Conservation (phyloP, 2,888 invertebrate genomes). For the Chrysina gloriosa region DNA sequence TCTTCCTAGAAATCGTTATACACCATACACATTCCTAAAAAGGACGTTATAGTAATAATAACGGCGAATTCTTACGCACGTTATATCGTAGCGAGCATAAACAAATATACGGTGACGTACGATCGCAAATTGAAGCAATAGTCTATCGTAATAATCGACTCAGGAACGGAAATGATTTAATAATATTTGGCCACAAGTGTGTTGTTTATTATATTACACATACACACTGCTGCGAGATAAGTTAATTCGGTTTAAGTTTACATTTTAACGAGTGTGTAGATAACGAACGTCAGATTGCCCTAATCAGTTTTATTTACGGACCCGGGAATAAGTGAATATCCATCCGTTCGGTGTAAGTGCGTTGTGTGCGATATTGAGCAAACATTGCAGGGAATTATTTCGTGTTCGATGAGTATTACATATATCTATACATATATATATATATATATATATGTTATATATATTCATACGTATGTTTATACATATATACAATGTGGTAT, state of each 20-base stretch:
- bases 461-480: no score
- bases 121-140: background rate
- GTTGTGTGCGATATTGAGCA: background rate
- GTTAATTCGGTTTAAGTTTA: slow-evolving; percentile 27
- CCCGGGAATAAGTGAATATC: background rate
- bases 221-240: slow-evolving; percentile 2
- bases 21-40: no score
- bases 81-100: background rate
- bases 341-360: background rate
- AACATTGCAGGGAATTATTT: no score
- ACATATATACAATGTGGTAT: no score
- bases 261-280: slow-evolving; percentile 25
- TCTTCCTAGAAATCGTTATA: no score
- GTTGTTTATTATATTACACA: slow-evolving; percentile 2
- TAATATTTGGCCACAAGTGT: slow-evolving; percentile 27
- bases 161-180: slow-evolving; percentile 18
- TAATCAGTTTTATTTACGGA: slow-evolving; percentile 28
- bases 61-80: no score
- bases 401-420: no score
- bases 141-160: background rate
- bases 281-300: slow-evolving; percentile 24
- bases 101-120: background rate
- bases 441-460: no score
- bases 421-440: no score
- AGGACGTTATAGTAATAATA: no score